Base-by-base conservation (phyloP, 2,888 invertebrate genomes). In the Rhyacophila evoluta region DNA sequence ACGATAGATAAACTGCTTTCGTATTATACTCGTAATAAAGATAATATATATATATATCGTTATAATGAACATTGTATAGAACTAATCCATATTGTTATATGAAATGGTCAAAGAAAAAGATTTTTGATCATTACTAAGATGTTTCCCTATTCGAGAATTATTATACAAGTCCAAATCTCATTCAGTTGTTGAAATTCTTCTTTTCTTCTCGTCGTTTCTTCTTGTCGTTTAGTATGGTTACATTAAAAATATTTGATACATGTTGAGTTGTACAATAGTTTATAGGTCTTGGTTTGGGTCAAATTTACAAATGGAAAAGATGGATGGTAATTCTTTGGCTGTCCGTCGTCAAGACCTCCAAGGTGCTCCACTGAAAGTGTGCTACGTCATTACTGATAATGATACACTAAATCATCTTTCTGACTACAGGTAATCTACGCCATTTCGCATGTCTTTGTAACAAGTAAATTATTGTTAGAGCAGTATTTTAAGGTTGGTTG, bases 301-400 rank as follows among this genome's bases (percentile, higher is more conserved):
- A n/a, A 38, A 72, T 5, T 72, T 79, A 69, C 15, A 29, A 2
- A 11, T 38, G 11, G 72, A 71, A 6, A 19, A 76, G 11, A 33
- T 12, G 5, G 25, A 5, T 28, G n/a, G 39, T 3, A 84, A 85
- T 36, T 84, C 87, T 0, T 85, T 84, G 3, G 86, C 88, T 4
- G 83, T 86, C 79, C 85, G 90, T 77, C 86, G 92, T 83, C 84
- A 86, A 19, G 85, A 92, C 85, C 86, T 92, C 33, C 83, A 86
- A 36, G 86, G 88, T 68, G 86, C 85, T 38, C 85, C 86, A 83
- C 86, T 93, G 25, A 88, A 88, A 68, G 88, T 91, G 29, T 90
- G 91, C 80, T 89, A 91, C 78, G 93, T 93, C 5, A 85, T 93
- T 0, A 92, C 92, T 1, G 88, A 92, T 83, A 90, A 90, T 81